phyloP scores from a whole-genome alignment of 2,888 invertebrate species.

The Diaprepes abbreviatus region DNA sequence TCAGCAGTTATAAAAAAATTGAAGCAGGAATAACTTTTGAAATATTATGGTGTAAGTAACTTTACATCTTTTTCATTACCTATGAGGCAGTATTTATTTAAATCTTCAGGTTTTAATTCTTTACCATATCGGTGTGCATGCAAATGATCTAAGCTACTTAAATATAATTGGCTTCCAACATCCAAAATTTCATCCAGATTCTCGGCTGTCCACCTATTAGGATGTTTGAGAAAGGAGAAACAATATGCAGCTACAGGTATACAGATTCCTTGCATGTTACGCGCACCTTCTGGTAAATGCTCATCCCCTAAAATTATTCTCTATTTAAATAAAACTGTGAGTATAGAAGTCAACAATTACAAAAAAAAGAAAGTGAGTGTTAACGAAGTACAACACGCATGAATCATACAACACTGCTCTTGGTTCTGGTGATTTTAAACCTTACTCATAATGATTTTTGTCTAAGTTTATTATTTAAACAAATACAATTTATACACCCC shows the following conservation, averaged over 20 bases:
- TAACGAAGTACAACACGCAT: too few species aligned
- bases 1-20: too few species aligned
- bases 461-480: too few species aligned
- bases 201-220: slow-evolving; percentile 74
- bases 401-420: too few species aligned
- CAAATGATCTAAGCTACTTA: slow-evolving; percentile 58
- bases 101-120: slow-evolving; percentile 67
- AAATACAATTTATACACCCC: too few species aligned
- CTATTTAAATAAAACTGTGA: too few species aligned
- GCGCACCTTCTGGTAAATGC: slow-evolving; percentile 57
- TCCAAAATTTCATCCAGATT: slow-evolving; percentile 73
- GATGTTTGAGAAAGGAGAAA: slow-evolving; percentile 72
- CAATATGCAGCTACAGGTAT: slow-evolving; percentile 74
- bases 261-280: slow-evolving; percentile 70
- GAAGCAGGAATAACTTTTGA: too few species aligned
- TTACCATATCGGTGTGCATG: slow-evolving; percentile 59
- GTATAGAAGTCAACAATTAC: too few species aligned
- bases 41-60: too few species aligned
- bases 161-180: slow-evolving; percentile 70
- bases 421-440: too few species aligned
- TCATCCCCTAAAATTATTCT: slow-evolving; percentile 55
- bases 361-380: too few species aligned
- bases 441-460: too few species aligned
- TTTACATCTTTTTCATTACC: slow-evolving; percentile 61
- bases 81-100: slow-evolving; percentile 67